Evolutionary conservation across 2,888 invertebrate species (phyloP), one percentile per base, ranked within the genome.

Genomic region (Heliothis peltigera): DNA sequence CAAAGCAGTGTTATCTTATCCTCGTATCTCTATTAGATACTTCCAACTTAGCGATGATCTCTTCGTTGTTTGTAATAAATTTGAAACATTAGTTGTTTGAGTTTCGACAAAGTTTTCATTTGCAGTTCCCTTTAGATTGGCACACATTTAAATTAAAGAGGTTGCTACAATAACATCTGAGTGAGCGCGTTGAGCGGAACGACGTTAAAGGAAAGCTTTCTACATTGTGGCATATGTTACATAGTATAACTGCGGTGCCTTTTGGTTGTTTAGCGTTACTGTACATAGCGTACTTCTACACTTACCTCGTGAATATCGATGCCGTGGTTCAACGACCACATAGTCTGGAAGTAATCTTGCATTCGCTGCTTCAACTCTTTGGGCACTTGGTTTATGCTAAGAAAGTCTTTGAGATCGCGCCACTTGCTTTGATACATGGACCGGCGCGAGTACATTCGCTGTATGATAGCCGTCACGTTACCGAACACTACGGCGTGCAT

Each of bases 401-500:
- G 96, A 92, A 99, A 99, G 93, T 99, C 99, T 95, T 99, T 99
- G 70, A 99, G 95, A 91, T 99, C 99, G 64, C 98, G 95, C 97
- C 98, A 98, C 95, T 98, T 99, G 83, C 97, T 98, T 90, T 99
- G 99, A 90, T 98, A 99, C 87, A 98, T 96, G 4, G 98, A 98
- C 44, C 98, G 96, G 47, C 99, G 96, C 0, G 98, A 98, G 92
- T 99, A 99, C 98, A 99, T 98, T 81, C 99, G 96, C 90, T 99
- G 99, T 87, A 99, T 99, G 84, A 99, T 98, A 58, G 99, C 99
- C 17, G 99, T 99, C 80, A 99, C 99, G 92, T 99, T 99, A 90
- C 99, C 99, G 89, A 99, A 99, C 46, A 99, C 99, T 59, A 98
- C 98, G 19, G 99, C 99, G 92, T 99, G 99, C 99, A 99, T 99